Evolutionary conservation across 2,797 vertebrate species (phyloP), one percentile per base, ranked within the genome.

Genomic region (Apogon talboti): DNA sequence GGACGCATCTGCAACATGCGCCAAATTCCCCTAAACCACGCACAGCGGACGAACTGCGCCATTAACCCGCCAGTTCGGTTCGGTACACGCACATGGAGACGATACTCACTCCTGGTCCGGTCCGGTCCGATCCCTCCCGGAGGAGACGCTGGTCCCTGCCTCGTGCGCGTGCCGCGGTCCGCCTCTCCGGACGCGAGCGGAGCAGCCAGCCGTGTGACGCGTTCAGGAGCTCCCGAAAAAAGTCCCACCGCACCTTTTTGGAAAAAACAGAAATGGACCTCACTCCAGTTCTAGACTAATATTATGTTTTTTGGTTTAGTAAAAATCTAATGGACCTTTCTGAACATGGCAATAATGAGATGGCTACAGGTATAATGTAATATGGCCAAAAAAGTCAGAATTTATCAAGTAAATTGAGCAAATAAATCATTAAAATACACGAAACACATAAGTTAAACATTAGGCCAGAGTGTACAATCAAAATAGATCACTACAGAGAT

Each of bases 41-140:
- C 44, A 12, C 21, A 45, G 12, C 0, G 11, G 11, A 47, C 1
- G 3, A 67, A 54, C 33, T 13, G 3, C 5, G 7, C 0, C 15
- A 2, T 8, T 11, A 11, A 38, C 37, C 0, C 0, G 5, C 19
- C 4, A 11, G 8, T 0, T 33, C 0, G 47, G 11, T n/a, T 0
- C 1, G 3, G 49, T 3, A 1, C 58, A 1, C 16, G 51, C 0
- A 15, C 2, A 1, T 10, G 62, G 33, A 49, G 19, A 45, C 2
- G 19, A 48, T 18, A 66, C 81, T 86, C 82, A 83, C 79, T 80
- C 63, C 18, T 21, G 59, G 66, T 71, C 75, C 65, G 69, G 40
- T 72, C 56, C 1, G 66, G 8, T 43, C 60, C 59, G 24, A 15
- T 62, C 71, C 52, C 47, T 65, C 69, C 81, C 56, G 54, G 72